Percentiles rank a stretch among this genome's conserved stretches.
phyloP scores from a whole-genome alignment of 2,888 invertebrate species.

The Epinotia nisella region DNA sequence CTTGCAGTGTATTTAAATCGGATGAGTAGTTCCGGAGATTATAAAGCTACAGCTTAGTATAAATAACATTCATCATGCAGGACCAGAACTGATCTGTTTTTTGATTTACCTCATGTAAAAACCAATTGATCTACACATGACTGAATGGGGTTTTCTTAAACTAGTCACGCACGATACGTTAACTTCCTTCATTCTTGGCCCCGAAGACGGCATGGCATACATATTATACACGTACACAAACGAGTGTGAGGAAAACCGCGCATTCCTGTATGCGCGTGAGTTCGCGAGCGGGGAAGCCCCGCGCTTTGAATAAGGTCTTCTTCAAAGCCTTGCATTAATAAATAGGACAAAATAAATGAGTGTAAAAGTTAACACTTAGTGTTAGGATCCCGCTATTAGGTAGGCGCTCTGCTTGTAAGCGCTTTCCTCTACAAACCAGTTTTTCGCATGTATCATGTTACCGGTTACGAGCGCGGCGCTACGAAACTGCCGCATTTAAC shows the following conservation, averaged over 20 bases:
- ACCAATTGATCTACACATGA: conserved; percentile 4
- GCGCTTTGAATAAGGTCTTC: not conserved
- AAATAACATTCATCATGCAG: no score
- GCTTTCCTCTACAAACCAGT: no score
- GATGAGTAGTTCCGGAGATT: no score
- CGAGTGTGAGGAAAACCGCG: conserved; percentile 14
- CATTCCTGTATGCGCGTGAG: not conserved
- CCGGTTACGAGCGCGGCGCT: no score
- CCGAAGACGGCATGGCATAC: not conserved
- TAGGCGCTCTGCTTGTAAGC: no score
- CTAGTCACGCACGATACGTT: not conserved
- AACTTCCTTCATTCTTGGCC: conserved; percentile 1
- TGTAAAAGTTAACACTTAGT: no score
- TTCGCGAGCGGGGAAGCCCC: not conserved
- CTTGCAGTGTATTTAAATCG: no score
- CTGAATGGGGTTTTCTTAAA: conserved; percentile 2
- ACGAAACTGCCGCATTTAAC: no score
- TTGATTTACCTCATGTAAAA: conserved; percentile 7
- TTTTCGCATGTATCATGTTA: no score
- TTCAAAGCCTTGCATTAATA: not conserved
- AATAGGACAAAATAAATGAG: no score
- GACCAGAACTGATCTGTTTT: not conserved
- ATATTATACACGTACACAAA: not conserved
- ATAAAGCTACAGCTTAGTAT: no score
- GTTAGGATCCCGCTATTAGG: no score